Conservation (phyloP, 1,140 invertebrate genomes). For the Dryas iulia region DNA sequence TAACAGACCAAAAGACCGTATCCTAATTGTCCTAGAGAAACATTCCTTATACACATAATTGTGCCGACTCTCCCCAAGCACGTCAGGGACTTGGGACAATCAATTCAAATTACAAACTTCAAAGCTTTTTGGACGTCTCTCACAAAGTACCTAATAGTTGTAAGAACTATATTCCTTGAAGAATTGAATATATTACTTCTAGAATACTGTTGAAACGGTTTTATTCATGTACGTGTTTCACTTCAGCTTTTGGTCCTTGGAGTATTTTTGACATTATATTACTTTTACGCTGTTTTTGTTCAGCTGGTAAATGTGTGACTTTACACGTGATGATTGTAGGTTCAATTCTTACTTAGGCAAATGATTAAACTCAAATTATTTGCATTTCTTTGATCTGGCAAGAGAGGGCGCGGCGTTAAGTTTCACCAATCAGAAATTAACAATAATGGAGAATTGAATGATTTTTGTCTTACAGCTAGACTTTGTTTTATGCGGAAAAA, state of each 20-base stretch:
- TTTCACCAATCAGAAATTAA: too few relatives aligned
- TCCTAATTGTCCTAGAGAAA: neutral
- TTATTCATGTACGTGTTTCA: neutral
- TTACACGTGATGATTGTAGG: neutral
- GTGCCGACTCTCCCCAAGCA: neutral
- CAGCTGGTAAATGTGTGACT: neutral
- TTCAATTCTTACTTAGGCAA: neutral
- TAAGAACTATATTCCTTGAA: slow-evolving; percentile 7
- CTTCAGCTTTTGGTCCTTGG: neutral
- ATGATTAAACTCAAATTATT: neutral
- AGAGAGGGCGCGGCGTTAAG: too few relatives aligned
- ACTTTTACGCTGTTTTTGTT: neutral
- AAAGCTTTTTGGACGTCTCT: neutral
- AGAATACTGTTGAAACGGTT: slow-evolving; percentile 7
- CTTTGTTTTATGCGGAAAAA: too few relatives aligned
- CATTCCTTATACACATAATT: neutral
- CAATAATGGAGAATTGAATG: too few relatives aligned
- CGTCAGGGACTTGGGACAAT: slow-evolving; percentile 10
- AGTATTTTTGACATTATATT: neutral
- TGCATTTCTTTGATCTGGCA: too few relatives aligned
- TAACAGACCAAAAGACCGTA: neutral
- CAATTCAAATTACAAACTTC: slow-evolving; percentile 11
- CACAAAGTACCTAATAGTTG: neutral
- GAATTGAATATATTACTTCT: neutral
- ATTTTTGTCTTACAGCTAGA: too few relatives aligned